A percentile compares a stretch with the other conserved stretches of the same genome.
Conservation (phyloP, 1,140 invertebrate species). For the Amyelois transitella region DNA sequence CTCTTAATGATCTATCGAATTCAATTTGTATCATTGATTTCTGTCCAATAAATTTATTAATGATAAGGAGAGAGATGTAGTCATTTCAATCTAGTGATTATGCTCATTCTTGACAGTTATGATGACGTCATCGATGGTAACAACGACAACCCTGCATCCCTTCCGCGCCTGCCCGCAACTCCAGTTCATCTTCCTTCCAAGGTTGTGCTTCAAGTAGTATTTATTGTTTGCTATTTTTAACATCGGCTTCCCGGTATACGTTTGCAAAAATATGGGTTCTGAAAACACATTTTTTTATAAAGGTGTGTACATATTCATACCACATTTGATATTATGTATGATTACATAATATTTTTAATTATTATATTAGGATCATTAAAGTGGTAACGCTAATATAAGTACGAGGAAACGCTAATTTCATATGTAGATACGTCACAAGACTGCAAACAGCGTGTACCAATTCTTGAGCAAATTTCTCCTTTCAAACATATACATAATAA, state of each 20-base stretch:
- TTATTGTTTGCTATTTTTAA: background rate
- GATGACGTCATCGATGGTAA: constrained; percentile 34
- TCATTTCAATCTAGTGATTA: constrained; percentile 40
- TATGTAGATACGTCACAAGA: too few species aligned
- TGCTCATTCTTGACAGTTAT: constrained; percentile 34
- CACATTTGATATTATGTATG: too few species aligned
- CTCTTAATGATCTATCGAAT: too few species aligned
- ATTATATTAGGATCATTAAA: too few species aligned
- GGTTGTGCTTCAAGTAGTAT: background rate
- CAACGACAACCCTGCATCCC: background rate
- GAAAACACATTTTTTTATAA: background rate
- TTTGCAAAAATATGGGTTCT: background rate
- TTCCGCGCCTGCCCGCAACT: background rate
- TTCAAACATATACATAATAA: too few species aligned
- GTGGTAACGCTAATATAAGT: too few species aligned
- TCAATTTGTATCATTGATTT: background rate
- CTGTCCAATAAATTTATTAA: background rate
- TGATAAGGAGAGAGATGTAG: too few species aligned
- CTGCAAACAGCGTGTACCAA: too few species aligned
- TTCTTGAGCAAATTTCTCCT: too few species aligned
- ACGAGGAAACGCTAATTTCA: too few species aligned
- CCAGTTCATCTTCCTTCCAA: background rate
- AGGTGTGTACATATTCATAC: too few species aligned
- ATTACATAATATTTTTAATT: too few species aligned
- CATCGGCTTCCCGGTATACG: background rate